These are phyloP conservation scores for Gymnocypris eckloni DNA, from an alignment of 2,797 vertebrate species.

Conservation along the genomic window DNA sequence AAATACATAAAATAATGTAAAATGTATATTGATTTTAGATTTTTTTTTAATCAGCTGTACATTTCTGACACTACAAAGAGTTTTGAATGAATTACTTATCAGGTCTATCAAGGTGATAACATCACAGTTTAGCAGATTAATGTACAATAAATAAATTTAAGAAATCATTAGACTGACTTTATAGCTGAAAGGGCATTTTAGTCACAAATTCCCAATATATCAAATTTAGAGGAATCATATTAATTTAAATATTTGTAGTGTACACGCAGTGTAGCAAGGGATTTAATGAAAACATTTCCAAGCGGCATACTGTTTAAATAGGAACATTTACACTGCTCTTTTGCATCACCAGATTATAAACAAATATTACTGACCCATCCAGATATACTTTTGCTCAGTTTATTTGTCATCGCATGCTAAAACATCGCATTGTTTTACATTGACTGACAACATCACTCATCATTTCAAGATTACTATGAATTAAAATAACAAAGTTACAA, in stretches of 20 bases:
- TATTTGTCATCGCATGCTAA: background rate
- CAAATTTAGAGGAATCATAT: background rate
- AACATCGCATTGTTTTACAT: background rate
- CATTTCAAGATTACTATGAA: background rate
- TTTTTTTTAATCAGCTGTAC: background rate
- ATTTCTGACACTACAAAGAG: background rate
- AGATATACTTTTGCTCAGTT: background rate
- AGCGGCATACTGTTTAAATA: background rate
- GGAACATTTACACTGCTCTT: background rate
- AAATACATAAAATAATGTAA: background rate
- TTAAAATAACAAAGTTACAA: background rate
- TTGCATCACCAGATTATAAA: background rate
- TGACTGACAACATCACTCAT: constrained; percentile 26
- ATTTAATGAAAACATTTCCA: background rate
- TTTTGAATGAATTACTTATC: background rate
- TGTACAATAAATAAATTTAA: background rate
- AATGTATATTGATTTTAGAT: background rate
- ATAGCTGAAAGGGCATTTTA: background rate
- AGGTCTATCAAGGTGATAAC: background rate
- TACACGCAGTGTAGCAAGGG: background rate
- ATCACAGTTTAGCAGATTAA: background rate
- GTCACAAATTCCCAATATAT: background rate
- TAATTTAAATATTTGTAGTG: background rate
- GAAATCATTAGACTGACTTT: background rate
- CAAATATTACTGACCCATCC: background rate